Conservation (phyloP, 2,888 invertebrate genomes). For the Campaea margaritaria region DNA sequence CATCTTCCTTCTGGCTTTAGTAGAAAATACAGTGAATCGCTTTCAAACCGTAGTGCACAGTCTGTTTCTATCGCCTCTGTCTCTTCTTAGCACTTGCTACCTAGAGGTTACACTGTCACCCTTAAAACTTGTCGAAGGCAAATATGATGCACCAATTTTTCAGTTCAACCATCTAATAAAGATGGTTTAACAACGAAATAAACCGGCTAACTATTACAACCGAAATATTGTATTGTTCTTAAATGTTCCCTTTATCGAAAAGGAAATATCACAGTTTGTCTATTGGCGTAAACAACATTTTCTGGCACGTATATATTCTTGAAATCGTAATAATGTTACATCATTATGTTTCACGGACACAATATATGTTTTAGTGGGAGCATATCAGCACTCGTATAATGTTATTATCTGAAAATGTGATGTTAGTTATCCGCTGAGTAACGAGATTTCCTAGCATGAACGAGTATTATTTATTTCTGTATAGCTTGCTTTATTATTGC, state of each 20-base stretch:
- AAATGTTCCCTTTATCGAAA: background rate
- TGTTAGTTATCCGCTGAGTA: constrained; percentile 62
- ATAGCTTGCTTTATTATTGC: constrained; percentile 42
- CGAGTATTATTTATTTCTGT: constrained; percentile 50
- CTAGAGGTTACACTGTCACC: constrained; percentile 7
- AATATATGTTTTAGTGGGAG: constrained; percentile 20
- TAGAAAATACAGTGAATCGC: constrained; percentile 23
- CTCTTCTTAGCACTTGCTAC: constrained; percentile 16
- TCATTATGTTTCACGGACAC: constrained; percentile 16
- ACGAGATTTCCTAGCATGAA: constrained; percentile 85
- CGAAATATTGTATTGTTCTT: background rate
- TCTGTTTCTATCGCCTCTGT: constrained; percentile 4
- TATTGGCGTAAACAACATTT: constrained; percentile 14
- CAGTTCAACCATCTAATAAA: no score
- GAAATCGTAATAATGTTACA: constrained; percentile 14
- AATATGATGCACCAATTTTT: background rate
- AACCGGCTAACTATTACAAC: background rate
- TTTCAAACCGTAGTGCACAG: constrained; percentile 14
- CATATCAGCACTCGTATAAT: constrained; percentile 33
- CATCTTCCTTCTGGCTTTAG: constrained; percentile 6
- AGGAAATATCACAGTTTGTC: constrained; percentile 3
- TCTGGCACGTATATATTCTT: background rate
- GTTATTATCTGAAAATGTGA: constrained; percentile 38
- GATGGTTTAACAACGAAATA: no score
- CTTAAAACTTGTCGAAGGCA: constrained; percentile 15